Conservation (phyloP, 2,797 vertebrate genomes). For the Pygocentrus nattereri region DNA sequence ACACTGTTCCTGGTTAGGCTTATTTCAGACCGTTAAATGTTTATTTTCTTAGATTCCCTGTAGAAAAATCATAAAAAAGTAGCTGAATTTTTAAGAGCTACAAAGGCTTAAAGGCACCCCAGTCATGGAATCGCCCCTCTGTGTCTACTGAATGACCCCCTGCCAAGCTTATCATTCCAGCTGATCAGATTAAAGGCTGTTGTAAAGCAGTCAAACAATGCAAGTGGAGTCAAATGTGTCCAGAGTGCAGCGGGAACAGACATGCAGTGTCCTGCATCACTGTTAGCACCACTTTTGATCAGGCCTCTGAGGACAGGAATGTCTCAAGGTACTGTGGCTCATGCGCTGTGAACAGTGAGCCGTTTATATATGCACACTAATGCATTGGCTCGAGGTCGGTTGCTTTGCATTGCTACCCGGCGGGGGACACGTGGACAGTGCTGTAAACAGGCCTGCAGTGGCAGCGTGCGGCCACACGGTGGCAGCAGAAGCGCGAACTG, state of each 20-base stretch:
- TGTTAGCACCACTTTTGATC: constrained; percentile 27
- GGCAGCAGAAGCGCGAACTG: constrained; percentile 3
- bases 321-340: not conserved
- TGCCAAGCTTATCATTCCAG: not conserved
- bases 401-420: not conserved
- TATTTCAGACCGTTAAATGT: too few relatives aligned
- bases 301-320: constrained; percentile 26
- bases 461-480: constrained; percentile 3
- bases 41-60: too few relatives aligned
- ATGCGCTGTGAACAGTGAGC: not conserved
- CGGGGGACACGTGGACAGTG: too few relatives aligned
- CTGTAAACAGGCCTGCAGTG: not conserved
- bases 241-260: not conserved
- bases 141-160: not conserved
- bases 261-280: not conserved
- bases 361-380: not conserved
- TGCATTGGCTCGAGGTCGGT: not conserved
- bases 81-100: too few relatives aligned
- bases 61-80: too few relatives aligned
- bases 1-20: too few relatives aligned
- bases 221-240: not conserved
- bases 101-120: too few relatives aligned
- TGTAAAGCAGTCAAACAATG: not conserved
- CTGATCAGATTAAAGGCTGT: not conserved
- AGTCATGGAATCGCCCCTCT: too few relatives aligned